Base-by-base conservation (phyloP, 2,888 invertebrate genomes). In the Blera fallax region DNA sequence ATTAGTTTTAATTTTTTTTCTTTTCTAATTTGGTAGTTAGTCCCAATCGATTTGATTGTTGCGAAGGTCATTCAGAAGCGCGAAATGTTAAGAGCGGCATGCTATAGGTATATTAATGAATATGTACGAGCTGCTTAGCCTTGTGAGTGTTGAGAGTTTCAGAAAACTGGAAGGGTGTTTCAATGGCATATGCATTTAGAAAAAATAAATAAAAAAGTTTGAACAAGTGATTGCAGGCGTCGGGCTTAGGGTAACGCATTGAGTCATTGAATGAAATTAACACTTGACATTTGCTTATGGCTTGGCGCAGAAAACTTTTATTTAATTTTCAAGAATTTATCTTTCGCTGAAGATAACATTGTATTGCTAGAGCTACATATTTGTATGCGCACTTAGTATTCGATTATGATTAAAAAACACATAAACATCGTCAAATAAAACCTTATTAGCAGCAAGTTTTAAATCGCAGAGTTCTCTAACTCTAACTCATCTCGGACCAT, bases 251-350 rank as follows among this genome's bases (percentile, higher is more conserved):
- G 21, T 56, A 43, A 64, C 43, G 58, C 18, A 56, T 67, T 58
- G 48, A 67, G 56, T 58, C 37, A 14, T 11, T 67, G 14, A 67
- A 67, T 76, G 16, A 37, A 58, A 21, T 11, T 76, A 76, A 67
- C 65, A 67, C 56, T 76, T 67, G 65, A 76, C 65, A 64, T 65
- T 27, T 40, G 56, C n/a, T 65, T 32, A n/a, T n/a, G n/a, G n/a
- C n/a, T n/a, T n/a, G n/a, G n/a, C n/a, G n/a, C n/a, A n/a, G n/a
- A n/a, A n/a, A n/a, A n/a, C n/a, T n/a, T n/a, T n/a, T n/a, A n/a
- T n/a, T n/a, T n/a, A n/a, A n/a, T n/a, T n/a, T n/a, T n/a, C n/a
- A n/a, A n/a, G n/a, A n/a, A n/a, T n/a, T n/a, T n/a, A n/a, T n/a
- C n/a, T n/a, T n/a, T n/a, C n/a, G n/a, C n/a, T n/a, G n/a, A n/a